Evolutionary conservation across 2,113 vertebrate genomes (phyloP).

Genomic region (Tursiops truncatus): DNA sequence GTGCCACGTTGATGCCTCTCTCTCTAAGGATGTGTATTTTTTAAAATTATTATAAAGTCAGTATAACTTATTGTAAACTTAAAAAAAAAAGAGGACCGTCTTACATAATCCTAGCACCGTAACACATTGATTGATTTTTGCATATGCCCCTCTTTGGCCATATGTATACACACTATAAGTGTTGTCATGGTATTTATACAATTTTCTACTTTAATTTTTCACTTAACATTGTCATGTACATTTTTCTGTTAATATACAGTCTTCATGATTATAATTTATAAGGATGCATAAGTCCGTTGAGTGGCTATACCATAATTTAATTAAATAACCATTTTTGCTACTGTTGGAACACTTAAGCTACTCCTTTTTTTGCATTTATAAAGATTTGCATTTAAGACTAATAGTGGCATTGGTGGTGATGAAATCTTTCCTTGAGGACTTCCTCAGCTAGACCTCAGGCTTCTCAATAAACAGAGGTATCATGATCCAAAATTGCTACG

Average conservation of each 20-base stretch:
- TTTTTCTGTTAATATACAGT: background rate
- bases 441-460: background rate
- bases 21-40: background rate
- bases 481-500: background rate
- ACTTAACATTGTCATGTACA: background rate
- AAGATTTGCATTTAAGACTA: constrained; percentile 47
- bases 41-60: background rate
- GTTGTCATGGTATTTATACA: background rate
- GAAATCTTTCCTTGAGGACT: background rate
- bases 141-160: background rate
- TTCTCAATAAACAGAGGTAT: background rate
- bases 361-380: constrained; percentile 32
- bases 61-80: background rate
- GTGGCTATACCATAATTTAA: background rate
- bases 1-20: background rate
- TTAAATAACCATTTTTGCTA: background rate
- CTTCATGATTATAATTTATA: constrained; percentile 5
- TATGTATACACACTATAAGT: background rate
- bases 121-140: background rate
- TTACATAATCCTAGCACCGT: background rate
- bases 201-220: constrained; percentile 11
- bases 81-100: background rate
- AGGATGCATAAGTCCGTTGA: background rate
- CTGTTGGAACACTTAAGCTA: background rate
- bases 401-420: background rate